Evolutionary conservation across 2,797 vertebrate species (phyloP).

Genomic region (Adrianichthys oophorus): DNA sequence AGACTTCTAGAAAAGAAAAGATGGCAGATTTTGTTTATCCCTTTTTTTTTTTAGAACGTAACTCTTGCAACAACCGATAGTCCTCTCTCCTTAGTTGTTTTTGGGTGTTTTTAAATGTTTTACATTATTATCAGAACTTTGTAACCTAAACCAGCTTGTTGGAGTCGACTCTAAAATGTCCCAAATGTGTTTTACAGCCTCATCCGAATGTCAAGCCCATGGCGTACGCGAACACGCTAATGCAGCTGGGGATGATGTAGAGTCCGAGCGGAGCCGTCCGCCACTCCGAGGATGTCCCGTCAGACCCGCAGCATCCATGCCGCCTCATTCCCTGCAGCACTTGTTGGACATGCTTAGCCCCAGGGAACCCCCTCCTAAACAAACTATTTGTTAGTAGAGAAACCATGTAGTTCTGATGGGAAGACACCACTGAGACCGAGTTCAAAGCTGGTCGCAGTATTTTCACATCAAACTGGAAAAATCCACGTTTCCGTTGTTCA

Average conservation of each 20-base stretch:
- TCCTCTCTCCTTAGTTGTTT: too few species aligned
- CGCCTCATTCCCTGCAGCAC: constrained; percentile 64
- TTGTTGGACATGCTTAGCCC: constrained; percentile 53
- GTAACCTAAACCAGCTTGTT: too few species aligned
- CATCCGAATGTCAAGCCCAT: constrained; percentile 96
- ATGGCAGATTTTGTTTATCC: too few species aligned
- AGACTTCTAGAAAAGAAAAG: too few species aligned
- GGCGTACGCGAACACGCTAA: constrained; percentile 92
- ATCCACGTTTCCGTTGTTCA: constrained; percentile 18
- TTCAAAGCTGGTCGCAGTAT: constrained; percentile 31
- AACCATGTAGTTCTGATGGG: constrained; percentile 47
- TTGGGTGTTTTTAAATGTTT: too few species aligned
- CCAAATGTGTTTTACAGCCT: constrained; percentile 77
- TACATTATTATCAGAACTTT: too few species aligned
- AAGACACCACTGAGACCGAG: constrained; percentile 54
- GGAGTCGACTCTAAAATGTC: too few species aligned
- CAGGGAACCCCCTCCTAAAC: constrained; percentile 40
- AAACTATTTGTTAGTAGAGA: constrained; percentile 53
- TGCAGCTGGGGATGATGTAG: constrained; percentile 96
- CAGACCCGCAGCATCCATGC: constrained; percentile 58
- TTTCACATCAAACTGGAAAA: constrained; percentile 53
- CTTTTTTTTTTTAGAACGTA: too few species aligned
- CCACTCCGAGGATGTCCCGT: constrained; percentile 55
- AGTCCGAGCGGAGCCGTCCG: constrained; percentile 29
- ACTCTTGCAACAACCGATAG: too few species aligned